Evolutionary conservation across 2,888 invertebrate species (phyloP).

Genomic region (Elegia similella): DNA sequence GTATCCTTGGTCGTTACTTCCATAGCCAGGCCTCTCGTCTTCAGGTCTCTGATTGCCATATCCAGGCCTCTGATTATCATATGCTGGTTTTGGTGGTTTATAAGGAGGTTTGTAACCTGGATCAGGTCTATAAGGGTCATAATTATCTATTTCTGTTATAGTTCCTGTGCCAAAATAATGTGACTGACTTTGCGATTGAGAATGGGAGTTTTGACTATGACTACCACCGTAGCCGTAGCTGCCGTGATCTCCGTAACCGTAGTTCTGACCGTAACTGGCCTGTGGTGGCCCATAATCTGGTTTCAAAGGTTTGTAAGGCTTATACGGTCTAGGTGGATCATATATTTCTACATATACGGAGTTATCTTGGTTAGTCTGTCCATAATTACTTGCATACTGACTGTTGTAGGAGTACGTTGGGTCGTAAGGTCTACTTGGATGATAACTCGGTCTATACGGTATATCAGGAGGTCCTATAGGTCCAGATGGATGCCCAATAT

Average conservation of each 20-base stretch:
- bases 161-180: slow-evolving; percentile 36
- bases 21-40: slow-evolving; percentile 23
- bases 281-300: slow-evolving; percentile 42
- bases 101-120: slow-evolving; percentile 26
- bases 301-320: slow-evolving; percentile 37
- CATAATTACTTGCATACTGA: slow-evolving; percentile 60
- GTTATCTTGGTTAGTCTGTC: slow-evolving; percentile 53
- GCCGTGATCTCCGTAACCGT: slow-evolving; percentile 38
- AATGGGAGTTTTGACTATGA: slow-evolving; percentile 45
- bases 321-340: slow-evolving; percentile 64
- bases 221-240: slow-evolving; percentile 44
- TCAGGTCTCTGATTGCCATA: slow-evolving; percentile 24
- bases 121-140: slow-evolving; percentile 29
- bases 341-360: slow-evolving; percentile 62
- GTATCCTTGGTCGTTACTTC: slow-evolving; percentile 10
- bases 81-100: slow-evolving; percentile 25
- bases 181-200: slow-evolving; percentile 41
- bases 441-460: slow-evolving; percentile 43
- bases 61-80: slow-evolving; percentile 23
- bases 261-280: slow-evolving; percentile 34
- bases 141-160: slow-evolving; percentile 35
- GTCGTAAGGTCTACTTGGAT: slow-evolving; percentile 38
- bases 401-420: slow-evolving; percentile 50
- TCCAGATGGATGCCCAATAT: slow-evolving; percentile 31
- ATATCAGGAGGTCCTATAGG: slow-evolving; percentile 40